Evolutionary conservation across 2,888 invertebrate genomes (phyloP).

Genomic region (Copidosoma aretas): DNA sequence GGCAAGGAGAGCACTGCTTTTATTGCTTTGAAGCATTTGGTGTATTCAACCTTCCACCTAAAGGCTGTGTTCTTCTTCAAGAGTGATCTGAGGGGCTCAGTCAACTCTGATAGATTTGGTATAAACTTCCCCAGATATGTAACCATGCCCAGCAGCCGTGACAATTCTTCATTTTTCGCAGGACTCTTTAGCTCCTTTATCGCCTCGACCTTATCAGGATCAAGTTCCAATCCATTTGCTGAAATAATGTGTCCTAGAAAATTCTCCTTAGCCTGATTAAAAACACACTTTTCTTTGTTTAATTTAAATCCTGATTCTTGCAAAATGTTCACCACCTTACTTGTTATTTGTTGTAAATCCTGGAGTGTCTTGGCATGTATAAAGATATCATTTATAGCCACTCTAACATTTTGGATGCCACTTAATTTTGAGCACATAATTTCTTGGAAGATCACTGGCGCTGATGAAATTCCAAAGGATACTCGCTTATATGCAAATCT

Average conservation of each 20-base stretch:
- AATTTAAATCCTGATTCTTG: slow-evolving; percentile 37
- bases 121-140: not conserved
- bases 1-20: slow-evolving; percentile 13
- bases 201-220: not conserved
- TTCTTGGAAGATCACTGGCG: not conserved
- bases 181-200: not conserved
- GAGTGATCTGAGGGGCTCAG: slow-evolving; percentile 10
- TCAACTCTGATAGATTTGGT: slow-evolving; percentile 9
- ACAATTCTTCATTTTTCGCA: not conserved
- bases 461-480: not conserved
- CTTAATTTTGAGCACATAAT: not conserved
- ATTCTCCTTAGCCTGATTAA: slow-evolving; percentile 22
- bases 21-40: slow-evolving; percentile 8
- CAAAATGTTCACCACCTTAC: slow-evolving; percentile 23
- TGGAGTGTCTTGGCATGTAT: not conserved
- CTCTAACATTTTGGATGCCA: not conserved
- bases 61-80: slow-evolving; percentile 7
- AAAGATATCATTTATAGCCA: slow-evolving; percentile 2
- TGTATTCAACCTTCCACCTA: slow-evolving; percentile 11
- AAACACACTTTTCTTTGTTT: slow-evolving; percentile 40
- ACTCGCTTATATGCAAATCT: not conserved
- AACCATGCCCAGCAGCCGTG: not conserved
- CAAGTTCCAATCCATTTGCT: not conserved
- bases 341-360: not conserved
- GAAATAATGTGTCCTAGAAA: slow-evolving; percentile 46